Conservation (phyloP, 1,140 invertebrate species). For the Pogonognathellus flavescens region DNA sequence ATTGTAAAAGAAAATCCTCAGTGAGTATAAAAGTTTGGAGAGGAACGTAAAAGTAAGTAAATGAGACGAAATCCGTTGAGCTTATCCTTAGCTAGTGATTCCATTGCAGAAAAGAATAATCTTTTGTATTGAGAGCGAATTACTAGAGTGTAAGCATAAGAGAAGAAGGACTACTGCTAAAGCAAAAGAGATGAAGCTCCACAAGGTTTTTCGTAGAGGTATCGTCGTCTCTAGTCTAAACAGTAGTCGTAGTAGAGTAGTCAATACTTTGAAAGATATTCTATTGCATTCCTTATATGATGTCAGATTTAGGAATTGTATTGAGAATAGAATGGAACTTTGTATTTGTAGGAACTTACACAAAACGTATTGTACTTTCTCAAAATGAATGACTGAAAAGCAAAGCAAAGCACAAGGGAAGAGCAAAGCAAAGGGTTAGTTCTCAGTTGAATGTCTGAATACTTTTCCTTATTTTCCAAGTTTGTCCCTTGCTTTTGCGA, state of each 20-base stretch:
- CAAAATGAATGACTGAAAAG: constrained; percentile 47
- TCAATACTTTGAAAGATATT: neutral
- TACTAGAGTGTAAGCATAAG: neutral
- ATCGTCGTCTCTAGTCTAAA: constrained; percentile 10
- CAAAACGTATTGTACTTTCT: constrained; percentile 49
- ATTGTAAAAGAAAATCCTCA: neutral
- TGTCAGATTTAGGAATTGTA: constrained; percentile 45
- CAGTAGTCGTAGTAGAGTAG: neutral
- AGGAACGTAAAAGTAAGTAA: neutral
- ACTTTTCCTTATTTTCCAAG: constrained; percentile 50
- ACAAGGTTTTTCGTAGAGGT: constrained; percentile 26
- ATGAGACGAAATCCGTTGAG: neutral
- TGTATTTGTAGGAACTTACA: constrained; percentile 43
- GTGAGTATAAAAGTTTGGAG: too few species aligned
- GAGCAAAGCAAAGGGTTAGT: constrained; percentile 44
- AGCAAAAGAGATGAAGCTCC: constrained; percentile 23
- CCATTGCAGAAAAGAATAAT: neutral
- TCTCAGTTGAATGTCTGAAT: constrained; percentile 31
- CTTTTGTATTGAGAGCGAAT: neutral
- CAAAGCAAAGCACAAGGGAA: constrained; percentile 42
- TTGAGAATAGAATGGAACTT: constrained; percentile 43
- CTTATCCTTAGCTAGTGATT: neutral
- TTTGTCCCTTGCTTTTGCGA: constrained; percentile 44
- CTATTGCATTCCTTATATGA: constrained; percentile 18
- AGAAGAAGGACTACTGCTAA: constrained; percentile 16